These are phyloP conservation scores for Propithecus coquereli DNA, from an alignment of 2,113 vertebrate genomes.

Conservation along the genomic window DNA sequence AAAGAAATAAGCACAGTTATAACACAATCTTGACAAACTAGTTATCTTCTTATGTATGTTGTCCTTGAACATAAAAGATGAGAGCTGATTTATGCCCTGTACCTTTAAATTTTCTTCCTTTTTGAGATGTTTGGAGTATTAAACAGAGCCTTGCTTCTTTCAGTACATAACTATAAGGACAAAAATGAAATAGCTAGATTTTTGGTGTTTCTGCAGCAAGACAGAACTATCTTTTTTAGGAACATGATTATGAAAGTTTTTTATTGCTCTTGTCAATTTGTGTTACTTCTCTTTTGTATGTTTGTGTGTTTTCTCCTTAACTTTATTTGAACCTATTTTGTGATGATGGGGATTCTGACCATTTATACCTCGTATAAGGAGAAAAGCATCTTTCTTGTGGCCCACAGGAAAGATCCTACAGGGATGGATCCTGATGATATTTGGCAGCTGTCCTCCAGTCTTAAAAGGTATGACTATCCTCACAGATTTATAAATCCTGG, in stretches of 20 bases:
- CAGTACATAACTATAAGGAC: not conserved
- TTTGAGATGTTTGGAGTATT: not conserved
- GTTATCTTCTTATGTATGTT: not conserved
- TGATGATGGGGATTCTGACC: slow-evolving; percentile 98
- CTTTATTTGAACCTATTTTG: slow-evolving; percentile 89
- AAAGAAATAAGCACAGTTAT: not conserved
- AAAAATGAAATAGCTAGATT: slow-evolving; percentile 23
- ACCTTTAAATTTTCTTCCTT: not conserved
- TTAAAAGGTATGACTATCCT: slow-evolving; percentile 87
- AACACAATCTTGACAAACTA: not conserved
- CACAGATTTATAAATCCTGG: not conserved
- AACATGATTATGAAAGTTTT: not conserved
- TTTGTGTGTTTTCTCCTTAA: slow-evolving; percentile 79
- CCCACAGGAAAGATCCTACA: slow-evolving; percentile 91
- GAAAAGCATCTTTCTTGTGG: slow-evolving; percentile 96
- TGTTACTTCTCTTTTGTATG: not conserved
- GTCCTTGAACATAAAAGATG: not conserved
- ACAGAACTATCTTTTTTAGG: not conserved
- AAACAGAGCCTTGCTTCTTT: not conserved
- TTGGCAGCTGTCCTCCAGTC: slow-evolving; percentile 96
- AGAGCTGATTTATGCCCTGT: not conserved
- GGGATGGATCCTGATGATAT: slow-evolving; percentile 95
- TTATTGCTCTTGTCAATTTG: not conserved
- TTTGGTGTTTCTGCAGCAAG: not conserved
- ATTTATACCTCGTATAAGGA: slow-evolving; percentile 99